Base-by-base conservation (phyloP, 2,797 vertebrate species). In the Trachops cirrhosus region DNA sequence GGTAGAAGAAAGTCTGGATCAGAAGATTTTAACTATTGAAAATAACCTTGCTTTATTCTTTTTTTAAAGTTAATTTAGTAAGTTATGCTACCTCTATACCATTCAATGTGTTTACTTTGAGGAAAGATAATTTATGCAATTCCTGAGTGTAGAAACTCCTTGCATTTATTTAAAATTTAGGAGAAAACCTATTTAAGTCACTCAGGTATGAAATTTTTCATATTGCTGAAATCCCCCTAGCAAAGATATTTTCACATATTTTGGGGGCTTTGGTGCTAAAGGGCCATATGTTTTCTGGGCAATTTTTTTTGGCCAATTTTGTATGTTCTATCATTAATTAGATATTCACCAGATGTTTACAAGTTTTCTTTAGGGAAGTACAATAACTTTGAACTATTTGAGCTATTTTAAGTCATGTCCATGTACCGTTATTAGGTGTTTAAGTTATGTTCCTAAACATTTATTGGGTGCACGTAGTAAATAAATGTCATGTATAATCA, bases 81-180 rank as follows among this genome's bases (percentile, higher is more conserved):
- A 96, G 97, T 97, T 97, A 89, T 95, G 96, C 98, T 98, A 98
- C 98, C 98, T 98, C 98, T 98, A 41, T 97, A 97, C 96, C 96
- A 95, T 88, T 96, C 93, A 68, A 34, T 93, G 93, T 96, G n/a
- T 97, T 97, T 88, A 83, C 87, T 93, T 96, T 95, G 75, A 93
- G 91, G 93, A 87, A 84, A 91, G 95, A 96, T 62, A 73, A 96
- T 89, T 97, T 93, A 95, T 97, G 93, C 90, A 97, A 97, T 95
- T 96, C 97, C 86, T 67, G 94, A 97, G 95, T 90, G 73, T 91
- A 86, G 95, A 95, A 94, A 92, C 97, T 97, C 85, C 97, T 98
- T 98, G 97, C 97, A 98, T 97, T 98, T 97, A 84, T 8, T 97
- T 96, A 95, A 96, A 97, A 34, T 92, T 88, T 97, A 59, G n/a